Conservation (phyloP, 2,113 vertebrate genomes). For the Urocynchramus pylzowi region DNA sequence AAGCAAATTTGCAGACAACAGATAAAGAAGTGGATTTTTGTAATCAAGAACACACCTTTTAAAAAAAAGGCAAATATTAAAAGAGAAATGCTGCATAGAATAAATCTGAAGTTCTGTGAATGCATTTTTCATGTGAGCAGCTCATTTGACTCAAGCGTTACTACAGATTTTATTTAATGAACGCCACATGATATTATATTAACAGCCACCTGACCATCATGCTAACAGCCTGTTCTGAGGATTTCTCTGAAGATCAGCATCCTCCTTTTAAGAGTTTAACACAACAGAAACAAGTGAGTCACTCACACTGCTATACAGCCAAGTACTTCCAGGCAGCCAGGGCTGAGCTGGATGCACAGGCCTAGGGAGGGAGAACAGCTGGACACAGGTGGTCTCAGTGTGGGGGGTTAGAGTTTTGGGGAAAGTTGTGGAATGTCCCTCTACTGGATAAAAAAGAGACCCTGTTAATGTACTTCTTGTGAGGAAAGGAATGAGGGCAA, state of each 20-base stretch:
- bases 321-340: neutral
- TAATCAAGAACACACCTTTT: neutral
- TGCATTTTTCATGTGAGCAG: neutral
- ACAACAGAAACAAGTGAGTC: neutral
- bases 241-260: neutral
- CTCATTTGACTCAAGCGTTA: neutral
- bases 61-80: neutral
- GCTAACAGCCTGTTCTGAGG: neutral
- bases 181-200: neutral
- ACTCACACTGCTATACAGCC: rapidly evolving
- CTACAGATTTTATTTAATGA: conserved; percentile 14
- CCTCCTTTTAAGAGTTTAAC: neutral
- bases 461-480: rapidly evolving
- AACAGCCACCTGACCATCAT: neutral
- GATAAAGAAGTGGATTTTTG: neutral
- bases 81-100: neutral
- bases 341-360: rapidly evolving
- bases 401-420: rapidly evolving
- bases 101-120: neutral
- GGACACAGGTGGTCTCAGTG: neutral
- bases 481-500: neutral
- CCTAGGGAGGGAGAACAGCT: neutral
- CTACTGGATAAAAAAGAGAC: neutral
- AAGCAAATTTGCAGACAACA: neutral
- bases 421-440: neutral